These are phyloP conservation scores for Lagria hirta DNA, from an alignment of 2,888 invertebrate species.

Conservation along the genomic window DNA sequence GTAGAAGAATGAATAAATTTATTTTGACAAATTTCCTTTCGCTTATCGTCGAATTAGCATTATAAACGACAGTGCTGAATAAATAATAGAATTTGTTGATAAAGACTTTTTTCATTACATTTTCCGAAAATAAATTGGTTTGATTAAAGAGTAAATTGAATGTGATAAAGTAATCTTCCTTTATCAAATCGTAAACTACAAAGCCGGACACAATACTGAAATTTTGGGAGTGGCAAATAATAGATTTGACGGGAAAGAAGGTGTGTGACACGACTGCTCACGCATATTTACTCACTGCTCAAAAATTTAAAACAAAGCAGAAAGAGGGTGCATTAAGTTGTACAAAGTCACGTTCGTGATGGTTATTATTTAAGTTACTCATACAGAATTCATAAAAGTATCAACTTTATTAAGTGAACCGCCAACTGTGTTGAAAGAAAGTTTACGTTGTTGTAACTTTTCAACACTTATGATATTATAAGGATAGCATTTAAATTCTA, in stretches of 20 bases:
- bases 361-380: too few relatives aligned
- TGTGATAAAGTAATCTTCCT: conserved; percentile 39
- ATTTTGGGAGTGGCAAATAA: conserved; percentile 38
- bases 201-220: conserved; percentile 38
- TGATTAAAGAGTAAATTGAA: conserved; percentile 12
- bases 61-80: too few relatives aligned
- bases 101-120: conserved; percentile 10
- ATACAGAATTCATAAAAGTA: too few relatives aligned
- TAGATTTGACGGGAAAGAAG: conserved; percentile 35
- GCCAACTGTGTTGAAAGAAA: too few relatives aligned
- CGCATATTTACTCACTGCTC: too few relatives aligned
- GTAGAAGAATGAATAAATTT: conserved; percentile 9
- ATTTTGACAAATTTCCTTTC: conserved; percentile 14
- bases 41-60: conserved; percentile 13
- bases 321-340: too few relatives aligned
- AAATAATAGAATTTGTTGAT: conserved; percentile 16
- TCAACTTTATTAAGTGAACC: too few relatives aligned
- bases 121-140: background rate
- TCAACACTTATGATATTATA: too few relatives aligned
- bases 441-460: too few relatives aligned
- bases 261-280: conserved; percentile 34
- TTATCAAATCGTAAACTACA: conserved; percentile 41
- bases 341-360: too few relatives aligned
- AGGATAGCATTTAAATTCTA: too few relatives aligned
- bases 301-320: too few relatives aligned